Evolutionary conservation across 2,797 vertebrate genomes (phyloP).

Genomic region (Meda fulgida): DNA sequence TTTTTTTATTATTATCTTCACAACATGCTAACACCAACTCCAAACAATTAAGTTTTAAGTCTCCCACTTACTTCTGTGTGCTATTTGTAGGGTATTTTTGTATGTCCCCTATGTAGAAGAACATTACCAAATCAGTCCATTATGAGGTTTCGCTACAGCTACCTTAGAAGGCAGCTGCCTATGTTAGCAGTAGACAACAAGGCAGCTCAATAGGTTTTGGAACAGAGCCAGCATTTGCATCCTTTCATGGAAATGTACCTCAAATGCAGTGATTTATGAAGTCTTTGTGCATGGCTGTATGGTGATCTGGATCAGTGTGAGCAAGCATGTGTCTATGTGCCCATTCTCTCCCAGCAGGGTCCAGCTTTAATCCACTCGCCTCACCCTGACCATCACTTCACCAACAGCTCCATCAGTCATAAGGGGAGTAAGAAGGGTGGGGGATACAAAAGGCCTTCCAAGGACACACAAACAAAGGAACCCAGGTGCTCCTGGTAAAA

Average conservation of each 20-base stretch:
- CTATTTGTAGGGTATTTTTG: background rate
- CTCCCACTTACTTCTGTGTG: background rate
- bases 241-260: background rate
- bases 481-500: slow-evolving; percentile 27
- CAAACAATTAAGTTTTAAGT: background rate
- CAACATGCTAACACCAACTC: background rate
- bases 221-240: background rate
- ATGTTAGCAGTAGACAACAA: background rate
- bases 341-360: slow-evolving; percentile 34
- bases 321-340: slow-evolving; percentile 7
- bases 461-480: slow-evolving; percentile 27
- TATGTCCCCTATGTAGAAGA: background rate
- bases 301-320: slow-evolving; percentile 11
- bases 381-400: slow-evolving; percentile 31
- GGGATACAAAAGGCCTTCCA: slow-evolving; percentile 27
- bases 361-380: slow-evolving; percentile 32
- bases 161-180: background rate
- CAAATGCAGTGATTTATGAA: background rate
- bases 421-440: background rate
- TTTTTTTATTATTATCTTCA: background rate
- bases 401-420: slow-evolving; percentile 38
- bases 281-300: background rate
- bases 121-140: background rate
- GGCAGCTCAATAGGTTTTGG: background rate
- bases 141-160: background rate